Percentiles rank a stretch among this genome's conserved stretches.
These are phyloP conservation scores for Mechanitis messenoides DNA, from an alignment of 2,888 invertebrate species.

Conservation along the genomic window DNA sequence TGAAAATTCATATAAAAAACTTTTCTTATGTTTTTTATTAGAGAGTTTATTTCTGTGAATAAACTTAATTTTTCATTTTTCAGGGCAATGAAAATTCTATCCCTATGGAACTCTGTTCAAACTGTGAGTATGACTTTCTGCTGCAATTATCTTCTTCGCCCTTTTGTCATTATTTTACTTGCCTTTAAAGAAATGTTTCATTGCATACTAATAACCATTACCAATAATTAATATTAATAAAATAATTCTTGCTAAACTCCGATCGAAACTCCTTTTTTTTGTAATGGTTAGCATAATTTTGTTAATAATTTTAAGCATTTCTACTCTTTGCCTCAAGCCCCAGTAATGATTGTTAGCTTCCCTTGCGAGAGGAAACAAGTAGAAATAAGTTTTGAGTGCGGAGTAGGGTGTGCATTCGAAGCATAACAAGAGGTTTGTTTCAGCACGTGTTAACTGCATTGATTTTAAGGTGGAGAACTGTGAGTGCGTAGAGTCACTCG, in stretches of 20 bases:
- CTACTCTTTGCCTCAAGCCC: conserved; percentile 14
- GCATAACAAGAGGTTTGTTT: conserved; percentile 73
- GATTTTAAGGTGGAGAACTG: conserved; percentile 79
- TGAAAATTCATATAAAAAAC: too few relatives aligned
- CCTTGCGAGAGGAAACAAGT: conserved; percentile 20
- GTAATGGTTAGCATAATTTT: conserved; percentile 18
- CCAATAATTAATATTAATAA: conserved; percentile 21
- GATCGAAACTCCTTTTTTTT: conserved; percentile 18
- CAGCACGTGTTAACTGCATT: conserved; percentile 78
- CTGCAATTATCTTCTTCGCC: conserved; percentile 20
- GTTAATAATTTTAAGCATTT: conserved; percentile 17
- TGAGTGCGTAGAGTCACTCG: conserved; percentile 75
- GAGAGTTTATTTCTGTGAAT: neutral
- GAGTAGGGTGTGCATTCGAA: conserved; percentile 57
- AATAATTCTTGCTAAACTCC: conserved; percentile 12
- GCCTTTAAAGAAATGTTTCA: conserved; percentile 27
- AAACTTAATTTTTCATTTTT: conserved; percentile 35
- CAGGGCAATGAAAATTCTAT: conserved; percentile 98
- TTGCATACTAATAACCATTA: conserved; percentile 26
- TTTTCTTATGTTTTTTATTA: too few relatives aligned
- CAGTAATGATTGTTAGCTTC: conserved; percentile 19
- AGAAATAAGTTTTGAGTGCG: conserved; percentile 26
- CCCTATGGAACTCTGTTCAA: conserved; percentile 98
- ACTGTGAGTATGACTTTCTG: conserved; percentile 82
- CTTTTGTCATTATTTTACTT: conserved; percentile 29